Conservation (phyloP, 2,888 invertebrate species). For the Cartodere bifasciata region DNA sequence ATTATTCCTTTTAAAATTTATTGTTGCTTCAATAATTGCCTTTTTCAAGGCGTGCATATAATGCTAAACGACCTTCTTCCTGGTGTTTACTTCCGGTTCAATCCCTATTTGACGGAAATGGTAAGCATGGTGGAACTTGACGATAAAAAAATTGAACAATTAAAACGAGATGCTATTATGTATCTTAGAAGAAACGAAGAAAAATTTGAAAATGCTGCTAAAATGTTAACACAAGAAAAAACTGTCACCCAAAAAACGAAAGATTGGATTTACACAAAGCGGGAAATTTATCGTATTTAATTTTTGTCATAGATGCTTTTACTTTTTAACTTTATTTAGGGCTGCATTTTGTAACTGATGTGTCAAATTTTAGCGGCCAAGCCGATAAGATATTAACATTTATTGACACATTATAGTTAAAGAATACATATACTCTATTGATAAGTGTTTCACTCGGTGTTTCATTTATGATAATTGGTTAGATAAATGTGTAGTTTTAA, state of each 20-base stretch:
- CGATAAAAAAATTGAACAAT: constrained; percentile 51
- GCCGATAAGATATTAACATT: too few relatives aligned
- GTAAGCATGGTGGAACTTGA: constrained; percentile 69
- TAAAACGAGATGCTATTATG: constrained; percentile 61
- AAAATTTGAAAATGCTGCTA: constrained; percentile 53
- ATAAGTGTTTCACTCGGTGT: too few relatives aligned
- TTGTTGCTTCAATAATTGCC: too few relatives aligned
- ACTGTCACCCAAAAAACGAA: constrained; percentile 28
- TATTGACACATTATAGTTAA: too few relatives aligned
- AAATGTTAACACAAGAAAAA: constrained; percentile 32
- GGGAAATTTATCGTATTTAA: constrained; percentile 20
- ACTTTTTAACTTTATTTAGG: too few relatives aligned
- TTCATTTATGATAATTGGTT: too few relatives aligned
- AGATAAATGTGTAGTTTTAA: too few relatives aligned
- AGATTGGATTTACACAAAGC: constrained; percentile 35
- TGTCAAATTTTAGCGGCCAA: too few relatives aligned
- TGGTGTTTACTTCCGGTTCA: constrained; percentile 67
- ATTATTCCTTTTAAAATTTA: too few relatives aligned
- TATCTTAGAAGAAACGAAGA: constrained; percentile 69
- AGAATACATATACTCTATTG: too few relatives aligned
- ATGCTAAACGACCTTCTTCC: constrained; percentile 63
- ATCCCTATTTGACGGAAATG: constrained; percentile 71
- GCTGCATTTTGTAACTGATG: too few relatives aligned
- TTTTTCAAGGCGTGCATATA: constrained; percentile 54
- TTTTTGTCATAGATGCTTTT: too few relatives aligned